Evolutionary conservation across 2,113 vertebrate genomes (phyloP).

Genomic region (Arizona elegans): DNA sequence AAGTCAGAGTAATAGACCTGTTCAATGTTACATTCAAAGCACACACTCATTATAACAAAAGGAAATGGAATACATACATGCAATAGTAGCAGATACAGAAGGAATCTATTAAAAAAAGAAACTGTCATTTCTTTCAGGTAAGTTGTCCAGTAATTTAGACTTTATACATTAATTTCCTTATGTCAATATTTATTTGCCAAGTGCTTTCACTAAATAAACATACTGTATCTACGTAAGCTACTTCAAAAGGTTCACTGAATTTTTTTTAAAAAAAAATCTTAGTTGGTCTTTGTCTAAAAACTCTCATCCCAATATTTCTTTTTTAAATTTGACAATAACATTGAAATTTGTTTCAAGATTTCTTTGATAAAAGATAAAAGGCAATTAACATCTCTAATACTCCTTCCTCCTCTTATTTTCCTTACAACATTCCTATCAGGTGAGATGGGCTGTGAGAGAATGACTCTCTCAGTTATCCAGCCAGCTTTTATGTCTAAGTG

Average conservation of each 20-base stretch:
- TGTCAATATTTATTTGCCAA: background rate
- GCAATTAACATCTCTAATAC: background rate
- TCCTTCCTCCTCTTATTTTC: background rate
- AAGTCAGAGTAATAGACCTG: slow-evolving; percentile 38
- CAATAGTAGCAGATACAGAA: slow-evolving; percentile 13
- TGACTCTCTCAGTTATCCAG: background rate
- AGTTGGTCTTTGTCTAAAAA: slow-evolving; percentile 25
- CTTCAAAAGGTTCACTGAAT: background rate
- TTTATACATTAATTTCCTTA: background rate
- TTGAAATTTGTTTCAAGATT: background rate
- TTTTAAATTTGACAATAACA: background rate
- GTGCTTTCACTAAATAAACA: slow-evolving; percentile 19
- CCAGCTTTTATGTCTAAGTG: background rate
- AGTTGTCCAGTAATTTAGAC: background rate
- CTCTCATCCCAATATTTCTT: background rate
- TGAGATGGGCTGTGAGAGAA: background rate
- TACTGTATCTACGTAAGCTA: slow-evolving; percentile 1
- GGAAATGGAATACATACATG: background rate
- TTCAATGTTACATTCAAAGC: slow-evolving; percentile 16
- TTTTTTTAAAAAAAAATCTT: background rate
- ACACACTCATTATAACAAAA: slow-evolving; percentile 4
- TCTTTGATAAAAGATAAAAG: background rate
- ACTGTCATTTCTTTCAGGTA: background rate
- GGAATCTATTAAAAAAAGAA: slow-evolving; percentile 1
- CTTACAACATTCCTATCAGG: background rate